phyloP scores from a whole-genome alignment of 1,140 invertebrate genomes.

The Branchinecta lynchi region DNA sequence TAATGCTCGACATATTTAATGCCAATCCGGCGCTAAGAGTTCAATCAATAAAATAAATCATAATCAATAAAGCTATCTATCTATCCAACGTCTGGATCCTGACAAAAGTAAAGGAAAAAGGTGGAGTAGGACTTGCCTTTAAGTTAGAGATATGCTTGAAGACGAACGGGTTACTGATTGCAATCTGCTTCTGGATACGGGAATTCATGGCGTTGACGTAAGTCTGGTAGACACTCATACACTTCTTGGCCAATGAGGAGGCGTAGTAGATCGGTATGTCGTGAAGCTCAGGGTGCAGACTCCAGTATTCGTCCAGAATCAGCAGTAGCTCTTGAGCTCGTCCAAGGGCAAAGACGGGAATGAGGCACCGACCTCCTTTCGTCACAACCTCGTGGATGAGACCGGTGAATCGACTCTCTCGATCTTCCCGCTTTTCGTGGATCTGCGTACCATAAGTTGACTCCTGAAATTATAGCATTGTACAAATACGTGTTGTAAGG shows the following conservation, averaged over 20 bases:
- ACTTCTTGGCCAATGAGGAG: constrained; percentile 96
- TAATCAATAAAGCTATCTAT: constrained; percentile 12
- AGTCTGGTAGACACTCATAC: constrained; percentile 99
- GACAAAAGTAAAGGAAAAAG: constrained; percentile 13
- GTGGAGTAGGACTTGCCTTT: constrained; percentile 45
- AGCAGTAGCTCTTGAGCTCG: constrained; percentile 90
- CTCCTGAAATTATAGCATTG: constrained; percentile 54
- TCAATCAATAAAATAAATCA: constrained; percentile 14
- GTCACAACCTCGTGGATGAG: constrained; percentile 91
- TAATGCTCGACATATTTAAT: too few relatives aligned
- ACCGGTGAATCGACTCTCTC: constrained; percentile 84
- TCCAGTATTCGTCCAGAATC: constrained; percentile 97
- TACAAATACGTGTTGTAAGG: too few relatives aligned
- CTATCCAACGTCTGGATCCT: neutral
- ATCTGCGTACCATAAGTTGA: constrained; percentile 99
- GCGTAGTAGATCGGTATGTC: constrained; percentile 99
- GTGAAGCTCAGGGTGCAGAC: constrained; percentile 90
- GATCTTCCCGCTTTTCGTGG: constrained; percentile 92
- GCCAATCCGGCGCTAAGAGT: too few relatives aligned
- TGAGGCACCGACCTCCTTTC: constrained; percentile 88
- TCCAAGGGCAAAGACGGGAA: constrained; percentile 96
- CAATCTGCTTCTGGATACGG: constrained; percentile 84
- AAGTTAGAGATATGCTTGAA: constrained; percentile 98
- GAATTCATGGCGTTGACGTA: constrained; percentile 99
- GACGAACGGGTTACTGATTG: constrained; percentile 96